Base-by-base conservation (phyloP, 2,113 vertebrate species). In the Tenebrosternarchus preto region DNA sequence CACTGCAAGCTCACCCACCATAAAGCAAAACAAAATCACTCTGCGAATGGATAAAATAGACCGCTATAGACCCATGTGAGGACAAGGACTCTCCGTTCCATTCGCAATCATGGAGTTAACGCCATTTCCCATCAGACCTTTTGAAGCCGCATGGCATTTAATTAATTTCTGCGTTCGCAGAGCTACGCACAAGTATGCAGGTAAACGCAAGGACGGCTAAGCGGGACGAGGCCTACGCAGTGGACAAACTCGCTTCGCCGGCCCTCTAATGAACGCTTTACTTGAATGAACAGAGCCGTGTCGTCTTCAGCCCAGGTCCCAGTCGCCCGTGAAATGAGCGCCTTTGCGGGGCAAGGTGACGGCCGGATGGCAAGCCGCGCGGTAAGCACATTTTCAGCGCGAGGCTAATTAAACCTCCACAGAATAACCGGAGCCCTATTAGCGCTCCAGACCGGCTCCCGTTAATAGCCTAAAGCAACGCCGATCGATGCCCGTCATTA, bases 401-500 rank as follows among this genome's bases (percentile, higher is more conserved):
- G 55, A 90, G 88, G 90, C 91, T 93, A 94, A 93, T 93, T 93
- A 93, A 92, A 91, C 89, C 88, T 89, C 86, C 82, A 86, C 85
- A 84, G 92, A 91, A 92, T 92, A 91, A 90, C 82, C 85, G 86
- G 83, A 80, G 82, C 81, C 91, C 92, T 92, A 92, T 93, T 92
- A 93, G 92, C 86, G 85, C 91, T 87, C 87, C 87, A 87, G 83
- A 87, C 59, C 87, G 88, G 85, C 85, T 81, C 43, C 84, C 67
- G 85, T 86, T 92, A 90, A 92, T 90, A 91, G 64, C 61, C 70
- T 57, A 24, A 91, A 90, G 90, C 90, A 85, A 86, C 83, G 57
- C 85, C 87, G 89, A 93, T 93, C 92, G 89, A 92, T 94, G 90
- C 83, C 89, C 85, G 89, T 91, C 90, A 90, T 92, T 90, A 92